phyloP scores from a whole-genome alignment of 2,888 invertebrate genomes.

The Sarcophaga rosellei region DNA sequence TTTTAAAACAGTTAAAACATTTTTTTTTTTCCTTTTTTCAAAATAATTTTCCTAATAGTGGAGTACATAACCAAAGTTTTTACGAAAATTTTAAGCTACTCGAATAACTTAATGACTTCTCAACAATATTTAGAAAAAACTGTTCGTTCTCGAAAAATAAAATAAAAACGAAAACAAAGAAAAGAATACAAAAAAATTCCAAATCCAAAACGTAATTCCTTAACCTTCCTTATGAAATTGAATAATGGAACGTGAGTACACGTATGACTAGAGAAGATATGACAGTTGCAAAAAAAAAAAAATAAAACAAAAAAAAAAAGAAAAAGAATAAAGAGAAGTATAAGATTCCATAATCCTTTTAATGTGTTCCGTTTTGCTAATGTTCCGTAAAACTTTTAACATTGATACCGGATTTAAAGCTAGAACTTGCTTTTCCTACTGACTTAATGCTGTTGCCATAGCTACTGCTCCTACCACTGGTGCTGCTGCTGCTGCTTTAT shows the following conservation, averaged over 20 bases:
- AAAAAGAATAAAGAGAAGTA: background rate
- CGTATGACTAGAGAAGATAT: constrained; percentile 40
- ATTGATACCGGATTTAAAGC: constrained; percentile 54
- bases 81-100: too few relatives aligned
- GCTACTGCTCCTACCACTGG: background rate
- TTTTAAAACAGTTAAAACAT: too few relatives aligned
- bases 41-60: too few relatives aligned
- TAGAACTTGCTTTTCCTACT: constrained; percentile 20
- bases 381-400: constrained; percentile 52
- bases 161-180: too few relatives aligned
- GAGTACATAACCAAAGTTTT: too few relatives aligned
- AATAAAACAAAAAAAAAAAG: background rate
- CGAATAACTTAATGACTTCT: too few relatives aligned
- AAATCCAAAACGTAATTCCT: background rate
- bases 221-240: constrained; percentile 9
- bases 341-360: constrained; percentile 48
- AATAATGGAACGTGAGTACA: constrained; percentile 53
- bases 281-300: constrained; percentile 1
- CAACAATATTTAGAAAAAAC: too few relatives aligned
- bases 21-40: too few relatives aligned
- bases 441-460: constrained; percentile 12
- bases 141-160: too few relatives aligned
- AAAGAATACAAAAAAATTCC: background rate
- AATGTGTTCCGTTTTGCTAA: constrained; percentile 54
- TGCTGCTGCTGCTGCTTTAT: constrained; percentile 10